Conservation (phyloP, 1,140 invertebrate species). For the Zaprionus davidi region DNA sequence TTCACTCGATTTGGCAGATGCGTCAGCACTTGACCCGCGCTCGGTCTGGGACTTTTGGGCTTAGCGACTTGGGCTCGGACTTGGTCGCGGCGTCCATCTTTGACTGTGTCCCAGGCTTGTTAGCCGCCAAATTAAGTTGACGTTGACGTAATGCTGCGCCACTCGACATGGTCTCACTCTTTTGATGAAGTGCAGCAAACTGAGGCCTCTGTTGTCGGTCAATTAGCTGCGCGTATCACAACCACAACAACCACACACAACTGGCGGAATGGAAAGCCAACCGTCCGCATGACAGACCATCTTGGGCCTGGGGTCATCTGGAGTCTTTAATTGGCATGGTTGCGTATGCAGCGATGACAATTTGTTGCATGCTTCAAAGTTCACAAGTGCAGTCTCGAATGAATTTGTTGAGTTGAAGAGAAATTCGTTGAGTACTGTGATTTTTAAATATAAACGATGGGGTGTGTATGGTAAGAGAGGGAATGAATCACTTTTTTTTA, state of each 20-base stretch:
- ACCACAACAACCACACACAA: slow-evolving; percentile 33
- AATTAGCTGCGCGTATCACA: slow-evolving; percentile 75
- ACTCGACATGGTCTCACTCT: slow-evolving; percentile 73
- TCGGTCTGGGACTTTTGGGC: slow-evolving; percentile 25
- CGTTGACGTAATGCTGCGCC: slow-evolving; percentile 77
- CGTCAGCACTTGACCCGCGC: slow-evolving; percentile 77
- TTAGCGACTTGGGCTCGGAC: slow-evolving; percentile 21
- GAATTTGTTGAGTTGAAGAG: not conserved
- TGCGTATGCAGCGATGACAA: slow-evolving; percentile 48
- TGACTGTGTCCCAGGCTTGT: slow-evolving; percentile 68
- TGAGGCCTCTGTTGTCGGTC: slow-evolving; percentile 57
- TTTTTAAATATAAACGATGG: not conserved
- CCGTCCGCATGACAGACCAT: slow-evolving; percentile 54
- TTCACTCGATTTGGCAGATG: slow-evolving; percentile 79
- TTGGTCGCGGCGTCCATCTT: slow-evolving; percentile 41
- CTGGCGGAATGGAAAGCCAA: slow-evolving; percentile 63
- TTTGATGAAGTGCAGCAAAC: slow-evolving; percentile 68
- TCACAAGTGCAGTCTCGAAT: slow-evolving; percentile 55
- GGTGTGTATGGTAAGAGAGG: not conserved
- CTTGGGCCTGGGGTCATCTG: slow-evolving; percentile 23
- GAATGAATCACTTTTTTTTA: not conserved
- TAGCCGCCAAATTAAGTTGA: slow-evolving; percentile 78
- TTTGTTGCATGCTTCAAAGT: slow-evolving; percentile 53
- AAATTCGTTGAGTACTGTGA: slow-evolving; percentile 5
- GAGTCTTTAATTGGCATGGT: slow-evolving; percentile 71